These are phyloP conservation scores for Siniperca chuatsi DNA, from an alignment of 2,113 vertebrate genomes.

Conservation along the genomic window DNA sequence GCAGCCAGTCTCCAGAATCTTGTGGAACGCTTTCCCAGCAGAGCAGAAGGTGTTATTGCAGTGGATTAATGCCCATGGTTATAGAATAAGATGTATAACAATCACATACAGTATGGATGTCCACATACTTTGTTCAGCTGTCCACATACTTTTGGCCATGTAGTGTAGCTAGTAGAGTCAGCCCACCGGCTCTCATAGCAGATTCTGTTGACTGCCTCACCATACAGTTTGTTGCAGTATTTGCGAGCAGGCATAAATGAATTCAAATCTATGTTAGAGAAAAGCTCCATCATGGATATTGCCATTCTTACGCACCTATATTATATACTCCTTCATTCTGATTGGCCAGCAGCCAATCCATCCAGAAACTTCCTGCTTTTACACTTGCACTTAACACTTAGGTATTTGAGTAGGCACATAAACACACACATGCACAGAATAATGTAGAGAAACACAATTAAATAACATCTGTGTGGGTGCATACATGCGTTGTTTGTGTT, in stretches of 20 bases:
- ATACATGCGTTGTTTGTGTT: slow-evolving; percentile 25
- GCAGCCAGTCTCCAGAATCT: slow-evolving; percentile 5
- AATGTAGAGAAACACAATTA: slow-evolving; percentile 14
- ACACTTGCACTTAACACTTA: neutral
- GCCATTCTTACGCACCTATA: neutral
- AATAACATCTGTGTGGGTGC: slow-evolving; percentile 27
- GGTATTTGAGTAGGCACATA: neutral
- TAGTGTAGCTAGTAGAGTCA: neutral
- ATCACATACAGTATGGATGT: neutral
- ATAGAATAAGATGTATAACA: neutral
- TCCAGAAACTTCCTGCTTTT: neutral
- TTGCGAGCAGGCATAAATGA: neutral
- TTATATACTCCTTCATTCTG: neutral
- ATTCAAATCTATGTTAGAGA: slow-evolving; percentile 11
- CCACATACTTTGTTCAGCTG: neutral
- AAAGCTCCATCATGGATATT: neutral
- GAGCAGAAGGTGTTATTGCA: neutral
- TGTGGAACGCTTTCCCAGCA: neutral
- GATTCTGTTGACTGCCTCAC: neutral
- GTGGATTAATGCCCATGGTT: neutral
- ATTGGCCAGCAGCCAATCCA: slow-evolving; percentile 16
- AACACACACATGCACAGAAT: neutral
- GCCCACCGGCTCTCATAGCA: neutral
- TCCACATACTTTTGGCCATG: neutral
- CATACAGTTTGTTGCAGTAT: neutral